phyloP scores from a whole-genome alignment of 2,113 vertebrate species.

The Engystomops pustulosus region DNA sequence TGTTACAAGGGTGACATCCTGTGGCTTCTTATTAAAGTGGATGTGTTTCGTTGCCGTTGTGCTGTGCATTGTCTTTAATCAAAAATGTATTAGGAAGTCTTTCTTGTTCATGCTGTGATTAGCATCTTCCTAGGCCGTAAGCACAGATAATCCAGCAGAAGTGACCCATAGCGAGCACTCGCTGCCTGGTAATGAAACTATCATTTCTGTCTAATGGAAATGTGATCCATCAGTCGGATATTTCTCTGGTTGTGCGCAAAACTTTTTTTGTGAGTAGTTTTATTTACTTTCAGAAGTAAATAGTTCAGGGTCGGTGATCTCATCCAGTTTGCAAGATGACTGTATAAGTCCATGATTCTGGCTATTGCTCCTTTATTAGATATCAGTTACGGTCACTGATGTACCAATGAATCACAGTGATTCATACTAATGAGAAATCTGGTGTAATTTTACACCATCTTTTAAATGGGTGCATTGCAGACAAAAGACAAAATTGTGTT shows the following conservation, averaged over 20 bases:
- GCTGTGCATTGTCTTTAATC: background rate
- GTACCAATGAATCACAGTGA: too few relatives aligned
- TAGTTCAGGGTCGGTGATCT: background rate
- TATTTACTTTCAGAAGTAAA: background rate
- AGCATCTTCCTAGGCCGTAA: background rate
- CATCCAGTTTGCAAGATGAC: too few relatives aligned
- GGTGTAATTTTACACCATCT: too few relatives aligned
- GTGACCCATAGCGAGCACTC: background rate
- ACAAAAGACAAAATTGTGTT: too few relatives aligned
- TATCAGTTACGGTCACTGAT: too few relatives aligned
- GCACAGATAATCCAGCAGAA: background rate
- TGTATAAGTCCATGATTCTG: too few relatives aligned
- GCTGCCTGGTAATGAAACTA: background rate
- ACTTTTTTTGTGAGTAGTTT: background rate
- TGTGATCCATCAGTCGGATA: background rate
- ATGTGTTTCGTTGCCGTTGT: background rate
- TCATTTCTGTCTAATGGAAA: background rate
- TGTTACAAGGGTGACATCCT: constrained; percentile 53
- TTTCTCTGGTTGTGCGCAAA: background rate
- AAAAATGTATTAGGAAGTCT: background rate
- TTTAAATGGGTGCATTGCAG: too few relatives aligned
- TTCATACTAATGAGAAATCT: too few relatives aligned
- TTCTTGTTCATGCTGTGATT: background rate
- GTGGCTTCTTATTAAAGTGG: constrained; percentile 42
- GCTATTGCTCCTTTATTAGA: too few relatives aligned